Base-by-base conservation (phyloP, 2,888 invertebrate species). In the Ecliptopera silaceata region DNA sequence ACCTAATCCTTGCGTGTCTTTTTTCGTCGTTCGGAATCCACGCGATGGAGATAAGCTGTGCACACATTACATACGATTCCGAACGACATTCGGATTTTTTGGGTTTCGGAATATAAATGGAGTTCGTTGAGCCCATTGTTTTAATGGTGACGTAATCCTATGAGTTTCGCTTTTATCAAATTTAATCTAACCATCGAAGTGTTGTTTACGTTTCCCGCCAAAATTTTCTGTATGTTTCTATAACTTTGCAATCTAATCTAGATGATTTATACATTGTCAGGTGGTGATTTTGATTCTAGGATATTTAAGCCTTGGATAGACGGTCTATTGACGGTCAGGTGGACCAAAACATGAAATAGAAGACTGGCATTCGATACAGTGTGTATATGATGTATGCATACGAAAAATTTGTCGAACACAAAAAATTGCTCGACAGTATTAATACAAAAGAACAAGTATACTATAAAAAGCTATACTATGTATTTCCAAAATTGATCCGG, bases 1-100 rank as follows among this genome's bases (percentile, higher is more conserved):
- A 20, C 64, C 68, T 77, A 81, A 78, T 79, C 75, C 75, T 65
- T 50, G 72, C 68, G 70, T 65, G 69, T 66, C 67, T 72, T 75
- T 83, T 81, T 80, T 26, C 43, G 15, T 8, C 26, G 39, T 31
- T 47, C 34, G n/a, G 44, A 58, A 49, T 49, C 52, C 52, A 48
- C 32, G 46, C 56, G 57, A 57, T 57, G 48, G 15, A 52, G 52
- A 57, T 57, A 57, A 57, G 57, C 48, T 48, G 36, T 61, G 53
- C 62, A 53, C 63, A 69, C 61, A 61, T 59, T 59, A 55, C 65
- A 61, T 64, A 72, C 74, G 72, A 66, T 69, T 60, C 56, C 58
- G 68, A 57, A 15, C 52, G 34, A 38, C 39, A 42, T 47, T 51
- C 13, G 44, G 44, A 49, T 47, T 56, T n/a, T 59, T 50, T 51